Conservation (phyloP, 1,140 invertebrate species). For the Drosophila asahinai region DNA sequence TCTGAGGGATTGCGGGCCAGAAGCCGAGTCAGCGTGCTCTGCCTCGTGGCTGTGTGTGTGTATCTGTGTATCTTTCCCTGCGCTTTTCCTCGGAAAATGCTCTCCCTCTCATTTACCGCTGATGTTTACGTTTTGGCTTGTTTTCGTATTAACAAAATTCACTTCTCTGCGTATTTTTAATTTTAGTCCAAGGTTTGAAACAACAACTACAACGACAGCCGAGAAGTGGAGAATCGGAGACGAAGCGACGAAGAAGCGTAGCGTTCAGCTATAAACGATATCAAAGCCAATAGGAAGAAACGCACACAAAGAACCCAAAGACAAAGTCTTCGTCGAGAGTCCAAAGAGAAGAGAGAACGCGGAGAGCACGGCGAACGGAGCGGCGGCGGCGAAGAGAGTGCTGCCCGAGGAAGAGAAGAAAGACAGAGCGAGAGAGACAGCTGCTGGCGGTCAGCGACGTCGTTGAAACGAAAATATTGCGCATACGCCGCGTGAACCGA, state of each 20-base stretch:
- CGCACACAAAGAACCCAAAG: constrained; percentile 48
- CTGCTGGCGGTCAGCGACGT: constrained; percentile 39
- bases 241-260: constrained; percentile 7
- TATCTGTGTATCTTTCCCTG: constrained; percentile 19
- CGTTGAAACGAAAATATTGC: constrained; percentile 54
- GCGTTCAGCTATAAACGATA: constrained; percentile 64
- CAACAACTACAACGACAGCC: constrained; percentile 52
- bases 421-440: constrained; percentile 12
- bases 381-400: not conserved
- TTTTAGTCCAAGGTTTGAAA: constrained; percentile 84
- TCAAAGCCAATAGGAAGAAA: constrained; percentile 67
- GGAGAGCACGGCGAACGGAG: constrained; percentile 3
- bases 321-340: constrained; percentile 56
- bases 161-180: constrained; percentile 75
- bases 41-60: not conserved
- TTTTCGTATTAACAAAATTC: constrained; percentile 72
- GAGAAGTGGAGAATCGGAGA: constrained; percentile 3
- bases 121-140: constrained; percentile 73
- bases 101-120: constrained; percentile 2
- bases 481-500: constrained; percentile 74
- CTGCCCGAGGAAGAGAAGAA: constrained; percentile 1
- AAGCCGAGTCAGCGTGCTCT: constrained; percentile 9
- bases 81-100: constrained; percentile 20
- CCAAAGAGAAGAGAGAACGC: constrained; percentile 10
- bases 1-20: not conserved